Conservation (phyloP, 2,797 vertebrate species). For the Xiphorhynchus erythropygius region DNA sequence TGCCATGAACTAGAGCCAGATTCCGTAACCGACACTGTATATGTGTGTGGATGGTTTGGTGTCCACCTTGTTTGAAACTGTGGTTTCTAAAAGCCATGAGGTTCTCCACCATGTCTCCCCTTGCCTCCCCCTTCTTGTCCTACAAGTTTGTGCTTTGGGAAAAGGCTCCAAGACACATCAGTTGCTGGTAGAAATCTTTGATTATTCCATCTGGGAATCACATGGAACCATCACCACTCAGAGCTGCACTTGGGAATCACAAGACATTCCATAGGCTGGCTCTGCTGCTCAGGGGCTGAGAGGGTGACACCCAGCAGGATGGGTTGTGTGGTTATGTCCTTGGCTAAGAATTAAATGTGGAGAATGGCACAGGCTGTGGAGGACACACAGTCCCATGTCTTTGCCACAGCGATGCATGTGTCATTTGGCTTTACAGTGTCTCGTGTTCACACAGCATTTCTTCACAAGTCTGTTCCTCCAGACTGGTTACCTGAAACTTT, state of each 20-base stretch:
- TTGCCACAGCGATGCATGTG: neutral
- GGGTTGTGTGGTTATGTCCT: neutral
- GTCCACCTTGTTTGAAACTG: neutral
- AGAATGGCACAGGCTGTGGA: neutral
- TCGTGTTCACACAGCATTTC: rapidly evolving
- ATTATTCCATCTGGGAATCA: neutral
- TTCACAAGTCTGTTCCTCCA: neutral
- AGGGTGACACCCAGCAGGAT: neutral
- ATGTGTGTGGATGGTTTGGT: neutral
- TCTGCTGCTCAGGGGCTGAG: neutral
- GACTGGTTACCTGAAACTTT: neutral
- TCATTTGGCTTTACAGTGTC: neutral
- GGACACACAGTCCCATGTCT: neutral
- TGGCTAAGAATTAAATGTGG: neutral
- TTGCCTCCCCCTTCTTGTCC: neutral
- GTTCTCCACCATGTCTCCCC: neutral
- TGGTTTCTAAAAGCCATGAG: neutral
- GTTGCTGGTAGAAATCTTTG: neutral
- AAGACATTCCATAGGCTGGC: neutral
- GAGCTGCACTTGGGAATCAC: neutral
- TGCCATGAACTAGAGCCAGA: neutral
- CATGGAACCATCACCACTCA: neutral
- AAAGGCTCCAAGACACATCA: neutral
- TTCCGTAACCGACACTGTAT: neutral
- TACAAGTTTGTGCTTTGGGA: neutral